Percentiles rank a stretch among this genome's conserved stretches.
These are phyloP conservation scores for Oophaga pumilio DNA, from an alignment of 2,113 vertebrate species.

Conservation along the genomic window DNA sequence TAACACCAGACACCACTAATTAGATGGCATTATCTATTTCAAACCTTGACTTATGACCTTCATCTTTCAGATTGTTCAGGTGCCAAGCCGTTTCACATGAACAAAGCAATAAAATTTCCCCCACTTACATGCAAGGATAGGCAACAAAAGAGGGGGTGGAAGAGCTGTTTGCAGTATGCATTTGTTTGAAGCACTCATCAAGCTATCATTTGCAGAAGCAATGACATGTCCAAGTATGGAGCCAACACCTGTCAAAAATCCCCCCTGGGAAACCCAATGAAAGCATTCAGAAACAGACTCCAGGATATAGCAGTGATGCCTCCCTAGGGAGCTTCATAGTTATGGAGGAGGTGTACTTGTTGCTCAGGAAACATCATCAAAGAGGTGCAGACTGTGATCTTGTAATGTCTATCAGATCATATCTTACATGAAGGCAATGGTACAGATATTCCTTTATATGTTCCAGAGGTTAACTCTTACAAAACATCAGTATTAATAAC, in stretches of 20 bases:
- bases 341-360: slow-evolving; percentile 26
- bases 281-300: slow-evolving; percentile 45
- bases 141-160: slow-evolving; percentile 54
- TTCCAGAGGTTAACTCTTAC: background rate
- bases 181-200: slow-evolving; percentile 49
- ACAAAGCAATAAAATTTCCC: slow-evolving; percentile 56
- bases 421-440: background rate
- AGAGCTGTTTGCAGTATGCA: background rate
- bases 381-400: too few relatives aligned
- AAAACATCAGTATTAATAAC: background rate
- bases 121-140: slow-evolving; percentile 38
- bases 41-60: slow-evolving; percentile 53
- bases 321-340: slow-evolving; percentile 31
- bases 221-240: slow-evolving; percentile 48
- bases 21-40: slow-evolving; percentile 38
- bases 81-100: slow-evolving; percentile 52
- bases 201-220: slow-evolving; percentile 52
- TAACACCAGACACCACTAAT: slow-evolving; percentile 46
- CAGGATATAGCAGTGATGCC: slow-evolving; percentile 47
- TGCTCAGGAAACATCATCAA: slow-evolving; percentile 16
- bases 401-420: background rate
- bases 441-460: background rate
- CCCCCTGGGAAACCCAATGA: slow-evolving; percentile 50
- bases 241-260: slow-evolving; percentile 52
- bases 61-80: slow-evolving; percentile 31